These are phyloP conservation scores for Lordiphosa stackelbergi DNA, from an alignment of 1,140 invertebrate species.

Conservation along the genomic window DNA sequence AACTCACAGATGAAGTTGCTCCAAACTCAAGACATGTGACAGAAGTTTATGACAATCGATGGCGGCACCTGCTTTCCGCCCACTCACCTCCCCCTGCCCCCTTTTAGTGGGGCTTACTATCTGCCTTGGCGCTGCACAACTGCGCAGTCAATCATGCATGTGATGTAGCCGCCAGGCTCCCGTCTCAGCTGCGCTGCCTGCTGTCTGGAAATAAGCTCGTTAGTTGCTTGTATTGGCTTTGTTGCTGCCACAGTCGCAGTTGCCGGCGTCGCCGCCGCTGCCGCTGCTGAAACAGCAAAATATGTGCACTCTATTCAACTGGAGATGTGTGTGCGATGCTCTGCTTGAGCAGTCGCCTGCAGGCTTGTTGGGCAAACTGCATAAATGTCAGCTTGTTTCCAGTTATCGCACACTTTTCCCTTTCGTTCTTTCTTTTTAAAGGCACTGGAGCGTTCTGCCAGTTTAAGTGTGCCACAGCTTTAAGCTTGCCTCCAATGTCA, in stretches of 20 bases:
- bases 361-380: constrained; percentile 68
- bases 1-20: constrained; percentile 60
- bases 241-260: constrained; percentile 29
- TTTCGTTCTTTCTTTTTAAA: constrained; percentile 17
- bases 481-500: constrained; percentile 54
- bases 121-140: constrained; percentile 56
- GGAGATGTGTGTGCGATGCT: constrained; percentile 42
- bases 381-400: constrained; percentile 75
- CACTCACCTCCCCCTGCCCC: not conserved
- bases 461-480: constrained; percentile 33
- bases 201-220: constrained; percentile 73
- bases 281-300: constrained; percentile 47
- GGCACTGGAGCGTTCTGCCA: constrained; percentile 57
- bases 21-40: constrained; percentile 41
- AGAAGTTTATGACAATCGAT: constrained; percentile 67
- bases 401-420: constrained; percentile 64
- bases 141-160: constrained; percentile 74
- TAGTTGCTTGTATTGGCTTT: constrained; percentile 72
- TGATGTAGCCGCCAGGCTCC: constrained; percentile 67
- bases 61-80: constrained; percentile 40
- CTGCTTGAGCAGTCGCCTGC: constrained; percentile 62
- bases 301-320: constrained; percentile 31
- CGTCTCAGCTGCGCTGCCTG: constrained; percentile 24
- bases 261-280: not conserved
- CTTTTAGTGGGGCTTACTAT: constrained; percentile 21